A percentile compares a stretch with the other conserved stretches of the same genome.
phyloP scores from a whole-genome alignment of 2,797 vertebrate genomes.

The Eremophila alpestris region DNA sequence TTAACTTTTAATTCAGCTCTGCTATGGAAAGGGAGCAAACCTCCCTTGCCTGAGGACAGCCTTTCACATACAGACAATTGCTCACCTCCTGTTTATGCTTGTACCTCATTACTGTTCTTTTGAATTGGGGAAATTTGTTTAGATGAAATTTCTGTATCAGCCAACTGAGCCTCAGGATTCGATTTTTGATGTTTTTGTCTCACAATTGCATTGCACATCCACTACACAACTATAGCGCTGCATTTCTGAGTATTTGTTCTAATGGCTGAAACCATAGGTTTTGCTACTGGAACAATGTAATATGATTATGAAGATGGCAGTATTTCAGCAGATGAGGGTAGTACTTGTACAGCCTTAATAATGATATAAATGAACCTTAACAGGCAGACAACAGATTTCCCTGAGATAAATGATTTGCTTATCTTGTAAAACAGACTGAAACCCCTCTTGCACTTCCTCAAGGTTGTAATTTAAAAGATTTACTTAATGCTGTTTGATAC shows the following conservation, averaged over 20 bases:
- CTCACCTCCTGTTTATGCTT: not conserved
- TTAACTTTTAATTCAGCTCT: not conserved
- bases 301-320: not conserved
- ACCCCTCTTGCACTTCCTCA: not conserved
- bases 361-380: slow-evolving; percentile 34
- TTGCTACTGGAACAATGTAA: not conserved
- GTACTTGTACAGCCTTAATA: not conserved
- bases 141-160: not conserved
- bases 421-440: slow-evolving; percentile 7
- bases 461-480: slow-evolving; percentile 47
- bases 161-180: not conserved
- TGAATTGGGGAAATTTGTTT: not conserved
- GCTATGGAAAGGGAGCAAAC: not conserved
- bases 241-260: not conserved
- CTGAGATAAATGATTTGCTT: not conserved
- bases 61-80: not conserved
- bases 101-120: not conserved
- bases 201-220: not conserved
- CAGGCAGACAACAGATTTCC: slow-evolving; percentile 25
- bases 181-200: not conserved
- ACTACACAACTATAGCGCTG: not conserved
- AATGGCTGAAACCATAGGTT: not conserved
- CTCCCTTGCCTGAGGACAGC: not conserved
- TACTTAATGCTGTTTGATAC: slow-evolving; percentile 36
- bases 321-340: not conserved